phyloP scores from a whole-genome alignment of 2,797 vertebrate species.

The Pipistrellus nathusii region DNA sequence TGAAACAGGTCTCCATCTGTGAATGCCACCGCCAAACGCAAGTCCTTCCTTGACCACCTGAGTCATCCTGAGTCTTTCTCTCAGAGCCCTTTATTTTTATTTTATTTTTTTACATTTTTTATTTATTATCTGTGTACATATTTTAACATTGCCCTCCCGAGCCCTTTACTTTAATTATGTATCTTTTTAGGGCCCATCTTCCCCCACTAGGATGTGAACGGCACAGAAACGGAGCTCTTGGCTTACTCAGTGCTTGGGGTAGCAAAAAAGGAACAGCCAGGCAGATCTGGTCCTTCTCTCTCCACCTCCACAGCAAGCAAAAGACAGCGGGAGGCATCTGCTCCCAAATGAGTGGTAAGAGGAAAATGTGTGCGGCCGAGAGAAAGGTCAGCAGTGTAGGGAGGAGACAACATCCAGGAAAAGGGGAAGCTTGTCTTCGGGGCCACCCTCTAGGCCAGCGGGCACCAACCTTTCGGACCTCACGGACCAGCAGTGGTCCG shows the following conservation, averaged over 20 bases:
- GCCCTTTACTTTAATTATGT: conserved; percentile 23
- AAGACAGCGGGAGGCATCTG: conserved; percentile 4
- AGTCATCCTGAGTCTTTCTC: not conserved
- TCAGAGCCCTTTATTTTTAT: not conserved
- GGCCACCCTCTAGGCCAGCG: not conserved
- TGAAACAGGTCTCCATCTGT: not conserved
- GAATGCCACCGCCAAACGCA: conserved; percentile 9
- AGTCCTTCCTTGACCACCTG: conserved; percentile 1
- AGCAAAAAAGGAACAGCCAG: conserved; percentile 56
- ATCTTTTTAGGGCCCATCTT: conserved; percentile 10
- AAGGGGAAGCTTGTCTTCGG: not conserved
- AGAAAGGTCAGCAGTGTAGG: not conserved
- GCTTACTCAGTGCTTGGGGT: conserved; percentile 29
- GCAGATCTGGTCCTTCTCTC: not conserved
- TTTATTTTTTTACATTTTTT: too few relatives aligned
- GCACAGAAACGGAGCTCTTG: conserved; percentile 13
- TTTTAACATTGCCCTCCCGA: not conserved
- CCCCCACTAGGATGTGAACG: not conserved
- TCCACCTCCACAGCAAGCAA: not conserved
- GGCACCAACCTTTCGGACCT: too few relatives aligned
- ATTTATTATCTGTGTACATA: too few relatives aligned
- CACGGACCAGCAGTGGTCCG: too few relatives aligned
- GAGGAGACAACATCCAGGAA: conserved; percentile 14
- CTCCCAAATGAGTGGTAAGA: conserved; percentile 4
- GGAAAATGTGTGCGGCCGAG: conserved; percentile 34